These are phyloP conservation scores for Cettia cetti DNA, from an alignment of 2,113 vertebrate genomes.

Conservation along the genomic window DNA sequence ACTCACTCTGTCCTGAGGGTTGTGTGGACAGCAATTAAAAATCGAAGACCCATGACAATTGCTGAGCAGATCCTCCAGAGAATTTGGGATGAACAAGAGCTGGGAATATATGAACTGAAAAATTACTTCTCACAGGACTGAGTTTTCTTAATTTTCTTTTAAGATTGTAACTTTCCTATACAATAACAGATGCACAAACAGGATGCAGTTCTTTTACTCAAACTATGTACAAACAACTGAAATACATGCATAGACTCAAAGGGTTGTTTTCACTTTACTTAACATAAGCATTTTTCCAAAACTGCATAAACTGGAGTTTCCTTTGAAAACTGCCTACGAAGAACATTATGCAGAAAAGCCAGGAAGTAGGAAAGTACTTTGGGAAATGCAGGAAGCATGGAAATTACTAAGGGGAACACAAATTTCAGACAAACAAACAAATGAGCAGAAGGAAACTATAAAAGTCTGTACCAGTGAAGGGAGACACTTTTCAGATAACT, in stretches of 20 bases:
- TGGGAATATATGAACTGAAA: not conserved
- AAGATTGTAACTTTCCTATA: not conserved
- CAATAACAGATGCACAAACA: not conserved
- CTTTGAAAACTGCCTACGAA: constrained; percentile 26
- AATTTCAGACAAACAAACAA: constrained; percentile 20
- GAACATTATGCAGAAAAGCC: not conserved
- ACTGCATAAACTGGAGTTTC: constrained; percentile 10
- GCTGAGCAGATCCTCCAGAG: not conserved
- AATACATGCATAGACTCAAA: not conserved
- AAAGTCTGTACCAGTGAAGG: not conserved
- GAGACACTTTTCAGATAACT: constrained; percentile 35
- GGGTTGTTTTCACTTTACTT: not conserved
- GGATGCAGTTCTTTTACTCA: not conserved
- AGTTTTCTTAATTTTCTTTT: not conserved
- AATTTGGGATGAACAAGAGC: not conserved
- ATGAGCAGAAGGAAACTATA: not conserved
- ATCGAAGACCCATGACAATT: not conserved
- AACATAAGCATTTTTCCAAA: constrained; percentile 26
- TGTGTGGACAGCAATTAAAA: not conserved
- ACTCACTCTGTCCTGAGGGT: not conserved
- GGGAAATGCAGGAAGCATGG: not conserved
- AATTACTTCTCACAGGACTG: not conserved
- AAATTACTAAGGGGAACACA: constrained; percentile 24
- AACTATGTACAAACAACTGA: not conserved
- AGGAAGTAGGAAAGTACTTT: constrained; percentile 23